Conservation (phyloP, 2,113 vertebrate genomes). For the Myrmecobius fasciatus region DNA sequence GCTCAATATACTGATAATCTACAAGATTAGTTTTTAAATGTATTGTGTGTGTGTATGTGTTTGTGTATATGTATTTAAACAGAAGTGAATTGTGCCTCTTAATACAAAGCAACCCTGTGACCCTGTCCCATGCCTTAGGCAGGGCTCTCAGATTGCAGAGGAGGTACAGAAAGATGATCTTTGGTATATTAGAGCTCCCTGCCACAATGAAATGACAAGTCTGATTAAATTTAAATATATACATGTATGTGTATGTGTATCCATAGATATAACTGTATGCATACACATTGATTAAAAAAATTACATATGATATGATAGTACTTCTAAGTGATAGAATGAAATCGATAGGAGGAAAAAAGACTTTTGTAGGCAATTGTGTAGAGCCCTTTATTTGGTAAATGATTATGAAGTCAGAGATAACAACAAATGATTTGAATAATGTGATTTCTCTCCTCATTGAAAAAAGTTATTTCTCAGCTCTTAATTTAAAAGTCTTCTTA, state of each 20-base stretch:
- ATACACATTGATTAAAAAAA: slow-evolving; percentile 1
- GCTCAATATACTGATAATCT: background rate
- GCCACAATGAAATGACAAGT: background rate
- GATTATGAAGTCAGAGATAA: slow-evolving; percentile 70
- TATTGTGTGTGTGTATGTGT: background rate
- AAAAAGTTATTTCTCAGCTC: slow-evolving; percentile 58
- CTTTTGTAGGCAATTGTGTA: slow-evolving; percentile 11
- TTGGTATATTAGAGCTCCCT: background rate
- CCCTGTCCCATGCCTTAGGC: background rate
- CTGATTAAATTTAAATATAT: background rate
- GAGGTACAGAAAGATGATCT: background rate
- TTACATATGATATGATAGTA: too few species aligned
- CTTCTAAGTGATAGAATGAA: background rate
- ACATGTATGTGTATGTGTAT: background rate
- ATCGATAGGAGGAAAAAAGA: slow-evolving; percentile 5
- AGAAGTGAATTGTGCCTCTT: background rate
- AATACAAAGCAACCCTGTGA: background rate
- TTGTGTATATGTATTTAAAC: background rate
- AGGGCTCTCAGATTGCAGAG: background rate
- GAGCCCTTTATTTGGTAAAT: slow-evolving; percentile 61
- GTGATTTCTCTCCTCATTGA: slow-evolving; percentile 42
- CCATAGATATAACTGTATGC: background rate
- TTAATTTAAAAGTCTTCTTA: slow-evolving; percentile 40
- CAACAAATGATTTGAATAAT: slow-evolving; percentile 48
- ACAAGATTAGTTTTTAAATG: background rate